Percentiles rank a stretch among this genome's conserved stretches.
Conservation (phyloP, 2,113 vertebrate species). For the Circaetus cinerascens region DNA sequence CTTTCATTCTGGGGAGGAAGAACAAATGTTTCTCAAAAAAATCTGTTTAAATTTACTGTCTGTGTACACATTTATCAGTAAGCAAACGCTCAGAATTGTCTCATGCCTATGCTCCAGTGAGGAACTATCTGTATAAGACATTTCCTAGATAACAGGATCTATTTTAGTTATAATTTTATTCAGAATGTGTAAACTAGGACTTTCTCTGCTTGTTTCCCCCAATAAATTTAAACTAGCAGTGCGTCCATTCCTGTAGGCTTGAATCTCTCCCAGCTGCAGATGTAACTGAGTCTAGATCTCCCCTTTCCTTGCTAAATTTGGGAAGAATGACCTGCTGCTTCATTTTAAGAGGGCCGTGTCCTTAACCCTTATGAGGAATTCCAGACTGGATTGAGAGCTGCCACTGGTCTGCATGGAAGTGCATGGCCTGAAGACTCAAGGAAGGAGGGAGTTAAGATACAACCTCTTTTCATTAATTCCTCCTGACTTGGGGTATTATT, state of each 20-base stretch:
- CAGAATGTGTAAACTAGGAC: not conserved
- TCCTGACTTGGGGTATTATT: not conserved
- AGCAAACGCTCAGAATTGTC: not conserved
- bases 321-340: not conserved
- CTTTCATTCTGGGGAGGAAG: not conserved
- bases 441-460: not conserved
- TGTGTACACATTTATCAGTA: not conserved
- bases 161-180: not conserved
- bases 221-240: not conserved
- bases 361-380: not conserved
- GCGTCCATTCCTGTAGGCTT: not conserved
- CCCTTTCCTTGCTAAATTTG: not conserved
- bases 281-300: not conserved
- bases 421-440: not conserved
- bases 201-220: not conserved
- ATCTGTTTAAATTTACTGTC: not conserved
- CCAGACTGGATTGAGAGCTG: not conserved
- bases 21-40: not conserved
- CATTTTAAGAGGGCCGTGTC: not conserved
- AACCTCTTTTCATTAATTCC: not conserved
- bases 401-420: not conserved
- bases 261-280: not conserved
- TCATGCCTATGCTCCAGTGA: not conserved
- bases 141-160: not conserved
- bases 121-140: not conserved